These are phyloP conservation scores for Rousettus madagascariensis DNA, from an alignment of 2,797 vertebrate genomes.

Conservation along the genomic window DNA sequence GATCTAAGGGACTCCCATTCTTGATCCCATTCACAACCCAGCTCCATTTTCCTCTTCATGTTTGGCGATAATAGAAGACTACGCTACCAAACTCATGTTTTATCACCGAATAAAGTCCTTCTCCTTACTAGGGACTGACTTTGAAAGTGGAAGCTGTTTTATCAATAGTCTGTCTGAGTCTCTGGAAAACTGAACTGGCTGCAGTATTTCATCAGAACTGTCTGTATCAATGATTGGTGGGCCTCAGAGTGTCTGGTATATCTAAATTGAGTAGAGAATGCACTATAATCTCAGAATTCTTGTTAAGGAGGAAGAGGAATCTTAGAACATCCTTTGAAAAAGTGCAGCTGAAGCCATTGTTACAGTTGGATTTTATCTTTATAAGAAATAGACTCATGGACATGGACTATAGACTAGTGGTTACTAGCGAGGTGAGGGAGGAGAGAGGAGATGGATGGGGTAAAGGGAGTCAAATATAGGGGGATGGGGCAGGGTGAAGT, in stretches of 20 bases:
- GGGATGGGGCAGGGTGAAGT: too few relatives aligned
- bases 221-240: background rate
- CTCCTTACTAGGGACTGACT: background rate
- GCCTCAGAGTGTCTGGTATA: background rate
- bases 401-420: too few relatives aligned
- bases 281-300: constrained; percentile 21
- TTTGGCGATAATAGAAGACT: background rate
- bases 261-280: background rate
- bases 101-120: background rate
- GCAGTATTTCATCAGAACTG: constrained; percentile 38
- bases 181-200: constrained; percentile 39
- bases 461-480: too few relatives aligned
- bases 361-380: constrained; percentile 23
- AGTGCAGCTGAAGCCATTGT: background rate
- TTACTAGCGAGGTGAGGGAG: too few relatives aligned
- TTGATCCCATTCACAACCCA: background rate
- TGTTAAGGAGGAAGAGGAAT: constrained; percentile 18
- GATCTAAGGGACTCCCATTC: background rate
- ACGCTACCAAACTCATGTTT: background rate
- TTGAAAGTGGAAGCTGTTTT: background rate
- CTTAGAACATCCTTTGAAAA: constrained; percentile 26
- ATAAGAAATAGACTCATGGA: background rate
- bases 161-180: background rate
- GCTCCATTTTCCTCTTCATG: background rate
- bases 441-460: too few relatives aligned